phyloP scores from a whole-genome alignment of 53 echinoderm and acorn worm genomes.

The Crossaster papposus region DNA sequence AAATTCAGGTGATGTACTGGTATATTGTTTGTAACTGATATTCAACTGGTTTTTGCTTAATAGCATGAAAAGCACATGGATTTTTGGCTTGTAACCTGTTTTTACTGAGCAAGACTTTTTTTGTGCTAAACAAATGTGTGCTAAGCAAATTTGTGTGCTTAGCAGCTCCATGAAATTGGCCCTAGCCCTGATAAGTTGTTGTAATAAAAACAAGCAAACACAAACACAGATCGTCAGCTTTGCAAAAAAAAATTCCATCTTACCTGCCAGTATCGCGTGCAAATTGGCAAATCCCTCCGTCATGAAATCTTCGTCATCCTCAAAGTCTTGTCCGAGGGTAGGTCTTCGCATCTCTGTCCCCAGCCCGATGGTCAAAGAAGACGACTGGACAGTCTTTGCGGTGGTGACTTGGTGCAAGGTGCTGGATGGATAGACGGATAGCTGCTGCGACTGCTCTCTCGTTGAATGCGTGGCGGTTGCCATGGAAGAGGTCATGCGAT shows the following conservation, averaged over 20 bases:
- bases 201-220: not conserved
- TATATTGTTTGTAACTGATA: too few species aligned
- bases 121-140: too few species aligned
- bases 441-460: too few species aligned
- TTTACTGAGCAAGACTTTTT: too few species aligned
- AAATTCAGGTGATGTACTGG: too few species aligned
- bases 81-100: too few species aligned
- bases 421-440: slow-evolving; percentile 3
- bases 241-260: not conserved
- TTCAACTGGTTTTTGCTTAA: too few species aligned
- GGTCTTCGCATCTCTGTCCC: slow-evolving; percentile 5
- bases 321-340: slow-evolving; percentile 45
- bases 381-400: slow-evolving; percentile 31
- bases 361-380: not conserved
- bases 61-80: too few species aligned
- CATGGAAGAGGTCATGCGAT: not conserved
- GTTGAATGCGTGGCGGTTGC: slow-evolving; percentile 28
- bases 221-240: not conserved
- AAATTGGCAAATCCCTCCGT: slow-evolving; percentile 74
- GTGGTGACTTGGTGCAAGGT: slow-evolving; percentile 17
- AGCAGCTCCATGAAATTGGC: too few species aligned
- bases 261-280: slow-evolving; percentile 83
- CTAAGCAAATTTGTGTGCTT: too few species aligned
- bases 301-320: slow-evolving; percentile 65
- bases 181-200: too few species aligned